Evolutionary conservation across 1,140 invertebrate species (phyloP).

Genomic region (Pectinophora gossypiella): DNA sequence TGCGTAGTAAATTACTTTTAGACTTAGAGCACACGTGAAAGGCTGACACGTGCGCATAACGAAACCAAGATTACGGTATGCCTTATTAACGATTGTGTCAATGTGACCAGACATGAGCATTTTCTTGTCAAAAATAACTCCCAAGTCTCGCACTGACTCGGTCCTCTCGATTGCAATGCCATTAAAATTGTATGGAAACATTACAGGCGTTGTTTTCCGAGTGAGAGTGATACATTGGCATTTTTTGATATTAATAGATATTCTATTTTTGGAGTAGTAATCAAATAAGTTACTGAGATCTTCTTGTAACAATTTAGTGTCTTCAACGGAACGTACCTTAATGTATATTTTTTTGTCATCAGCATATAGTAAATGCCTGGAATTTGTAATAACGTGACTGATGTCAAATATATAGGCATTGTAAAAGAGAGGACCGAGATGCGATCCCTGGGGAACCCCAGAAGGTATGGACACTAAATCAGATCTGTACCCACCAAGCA

Average conservation of each 20-base stretch:
- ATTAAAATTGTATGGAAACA: background rate
- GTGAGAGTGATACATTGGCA: background rate
- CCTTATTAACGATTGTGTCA: background rate
- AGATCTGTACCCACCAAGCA: constrained; percentile 5
- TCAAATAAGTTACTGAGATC: background rate
- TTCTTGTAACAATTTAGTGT: background rate
- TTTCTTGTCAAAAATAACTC: background rate
- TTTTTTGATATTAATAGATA: background rate
- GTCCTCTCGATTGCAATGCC: background rate
- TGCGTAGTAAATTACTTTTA: background rate
- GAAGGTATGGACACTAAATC: constrained; percentile 3
- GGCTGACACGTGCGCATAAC: background rate
- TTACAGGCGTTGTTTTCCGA: background rate
- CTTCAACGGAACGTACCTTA: background rate
- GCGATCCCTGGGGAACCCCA: background rate
- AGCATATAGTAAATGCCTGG: background rate
- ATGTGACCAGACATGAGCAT: background rate
- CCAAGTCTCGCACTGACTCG: background rate
- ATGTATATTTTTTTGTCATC: background rate
- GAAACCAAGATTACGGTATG: background rate
- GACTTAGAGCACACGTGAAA: background rate
- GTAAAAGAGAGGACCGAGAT: background rate
- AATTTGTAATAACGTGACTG: background rate
- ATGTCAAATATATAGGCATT: background rate
- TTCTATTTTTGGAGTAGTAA: background rate